Conservation (phyloP, 2,888 invertebrate species). For the Zele albiditarsus region DNA sequence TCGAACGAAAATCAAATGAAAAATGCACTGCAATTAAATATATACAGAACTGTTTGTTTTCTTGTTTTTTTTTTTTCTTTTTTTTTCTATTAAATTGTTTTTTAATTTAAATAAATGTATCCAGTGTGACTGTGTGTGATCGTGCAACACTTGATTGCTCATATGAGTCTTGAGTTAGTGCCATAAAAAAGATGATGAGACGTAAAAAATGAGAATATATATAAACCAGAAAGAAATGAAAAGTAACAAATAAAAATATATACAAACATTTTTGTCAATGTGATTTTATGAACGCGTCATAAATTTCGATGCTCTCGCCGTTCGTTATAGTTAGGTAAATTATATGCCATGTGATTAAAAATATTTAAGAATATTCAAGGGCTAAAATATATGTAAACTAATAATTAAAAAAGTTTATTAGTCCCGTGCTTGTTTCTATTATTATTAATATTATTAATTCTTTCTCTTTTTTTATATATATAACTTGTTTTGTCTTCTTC, state of each 20-base stretch:
- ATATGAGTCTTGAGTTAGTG: slow-evolving; percentile 16
- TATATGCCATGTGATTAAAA: slow-evolving; percentile 1
- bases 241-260: neutral
- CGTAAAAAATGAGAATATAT: neutral
- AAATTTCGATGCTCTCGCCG: neutral
- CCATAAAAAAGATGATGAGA: slow-evolving; percentile 3
- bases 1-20: slow-evolving; percentile 5
- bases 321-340: neutral
- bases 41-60: slow-evolving; percentile 12
- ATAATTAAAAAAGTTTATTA: neutral
- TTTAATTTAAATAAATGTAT: neutral
- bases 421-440: neutral
- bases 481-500: slow-evolving; percentile 8
- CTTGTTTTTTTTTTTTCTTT: neutral
- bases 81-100: neutral
- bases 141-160: neutral
- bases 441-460: neutral
- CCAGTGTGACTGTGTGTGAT: slow-evolving; percentile 48
- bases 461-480: neutral
- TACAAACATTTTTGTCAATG: neutral
- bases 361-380: neutral
- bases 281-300: neutral
- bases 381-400: neutral
- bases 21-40: neutral
- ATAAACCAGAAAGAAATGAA: neutral